Evolutionary conservation across 2,888 invertebrate genomes (phyloP).

Genomic region (Philereme transversata): DNA sequence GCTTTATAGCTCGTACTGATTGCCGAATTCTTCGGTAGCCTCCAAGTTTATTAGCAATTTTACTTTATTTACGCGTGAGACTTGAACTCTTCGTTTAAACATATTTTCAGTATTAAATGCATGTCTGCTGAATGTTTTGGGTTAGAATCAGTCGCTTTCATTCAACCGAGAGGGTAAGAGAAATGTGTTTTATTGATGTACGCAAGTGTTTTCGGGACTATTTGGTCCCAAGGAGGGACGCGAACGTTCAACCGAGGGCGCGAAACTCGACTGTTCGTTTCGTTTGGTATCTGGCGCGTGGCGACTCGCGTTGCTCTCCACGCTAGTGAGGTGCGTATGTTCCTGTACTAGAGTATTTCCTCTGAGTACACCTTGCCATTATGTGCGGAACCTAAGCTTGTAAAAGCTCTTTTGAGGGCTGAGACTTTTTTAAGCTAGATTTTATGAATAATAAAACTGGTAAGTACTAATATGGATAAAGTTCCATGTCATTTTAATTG

Average conservation of each 20-base stretch:
- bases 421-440: no score
- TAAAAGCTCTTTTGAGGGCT: neutral
- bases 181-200: conserved; percentile 30
- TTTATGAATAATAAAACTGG: neutral
- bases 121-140: conserved; percentile 20
- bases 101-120: conserved; percentile 27
- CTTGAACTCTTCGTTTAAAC: conserved; percentile 22
- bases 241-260: conserved; percentile 30
- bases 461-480: no score
- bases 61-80: conserved; percentile 38
- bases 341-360: conserved; percentile 5
- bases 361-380: conserved; percentile 2
- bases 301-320: conserved; percentile 12
- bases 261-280: conserved; percentile 37
- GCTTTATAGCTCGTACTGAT: conserved; percentile 48
- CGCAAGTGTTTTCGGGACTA: conserved; percentile 30
- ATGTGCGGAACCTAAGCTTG: conserved; percentile 8
- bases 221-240: conserved; percentile 8
- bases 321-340: conserved; percentile 32
- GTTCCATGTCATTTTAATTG: no score
- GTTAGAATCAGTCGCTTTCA: conserved; percentile 25
- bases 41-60: conserved; percentile 48
- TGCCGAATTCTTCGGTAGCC: conserved; percentile 42
- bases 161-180: conserved; percentile 19
- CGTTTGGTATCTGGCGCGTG: conserved; percentile 16